Evolutionary conservation across 2,113 vertebrate species (phyloP), one percentile per base, ranked within the genome.

Genomic region (Agapornis roseicollis): DNA sequence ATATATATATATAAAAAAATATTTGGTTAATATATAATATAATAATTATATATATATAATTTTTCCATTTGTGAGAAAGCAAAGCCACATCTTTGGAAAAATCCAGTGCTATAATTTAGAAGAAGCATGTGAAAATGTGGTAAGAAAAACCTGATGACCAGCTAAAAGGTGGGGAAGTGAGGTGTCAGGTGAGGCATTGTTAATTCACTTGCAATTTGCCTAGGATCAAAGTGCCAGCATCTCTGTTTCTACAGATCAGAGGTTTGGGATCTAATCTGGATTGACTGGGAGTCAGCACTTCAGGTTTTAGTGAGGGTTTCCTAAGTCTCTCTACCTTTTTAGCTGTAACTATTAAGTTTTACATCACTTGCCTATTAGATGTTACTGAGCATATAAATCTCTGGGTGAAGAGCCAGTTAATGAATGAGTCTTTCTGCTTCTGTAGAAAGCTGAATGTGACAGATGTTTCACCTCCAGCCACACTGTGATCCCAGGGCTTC

Each of bases 401-500:
- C 41, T 70, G 46, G 27, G 37, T 70, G 53, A 58, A 85, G 27
- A 77, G 41, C 1, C 82, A n/a, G 78, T 64, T 80, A 80, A 90
- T 89, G 66, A 85, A 89, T 85, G 50, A 85, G 7, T 68, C 41
- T 82, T 90, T 84, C 33, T 85, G 41, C 41, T 79, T 70, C 78
- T 83, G 18, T 11, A 37, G 71, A 71, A 83, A 88, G 64, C 78
- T 73, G n/a, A 12, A 27, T 77, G 63, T 93, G 71, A 71, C 85
- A 91, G 87, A 87, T 78, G 60, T 93, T 96, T 90, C 55, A 85
- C 79, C 58, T 94, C 79, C 71, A 85, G 94, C 72, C 81, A 88
- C 33, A 7, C 1, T 64, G 79, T 0, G 0, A 55, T 83, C 33
- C 42, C n/a, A 50, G 31, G 23, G 25, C 20, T 29, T 85, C 60